Percentiles rank a stretch among this genome's conserved stretches.
Evolutionary conservation across 2,113 vertebrate genomes (phyloP).

Genomic region (Uria aalge): DNA sequence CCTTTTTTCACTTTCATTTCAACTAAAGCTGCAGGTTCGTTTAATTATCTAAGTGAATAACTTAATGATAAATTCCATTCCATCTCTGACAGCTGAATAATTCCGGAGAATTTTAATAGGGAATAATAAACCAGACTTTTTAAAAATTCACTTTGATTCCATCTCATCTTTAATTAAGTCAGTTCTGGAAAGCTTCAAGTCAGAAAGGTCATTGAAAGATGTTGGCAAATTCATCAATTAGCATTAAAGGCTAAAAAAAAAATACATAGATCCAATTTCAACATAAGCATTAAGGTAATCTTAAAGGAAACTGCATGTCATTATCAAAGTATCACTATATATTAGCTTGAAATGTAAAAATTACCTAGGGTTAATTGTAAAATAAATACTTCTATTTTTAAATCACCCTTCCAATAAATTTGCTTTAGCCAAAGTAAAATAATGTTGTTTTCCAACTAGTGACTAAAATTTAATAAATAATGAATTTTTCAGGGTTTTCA

Average conservation of each 20-base stretch:
- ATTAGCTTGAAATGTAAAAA: background rate
- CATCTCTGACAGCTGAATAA: constrained; percentile 1
- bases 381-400: background rate
- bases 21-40: background rate
- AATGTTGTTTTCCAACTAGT: background rate
- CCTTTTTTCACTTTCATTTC: background rate
- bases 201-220: constrained; percentile 18
- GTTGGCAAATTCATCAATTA: background rate
- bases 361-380: background rate
- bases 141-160: background rate
- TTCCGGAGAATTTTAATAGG: constrained; percentile 16
- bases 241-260: background rate
- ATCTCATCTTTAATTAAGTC: constrained; percentile 31
- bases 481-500: background rate
- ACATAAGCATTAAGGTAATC: background rate
- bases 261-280: background rate
- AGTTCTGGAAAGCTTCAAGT: background rate
- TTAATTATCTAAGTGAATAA: constrained; percentile 41
- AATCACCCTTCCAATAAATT: background rate
- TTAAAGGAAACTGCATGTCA: background rate
- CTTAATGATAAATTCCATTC: constrained; percentile 9
- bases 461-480: background rate
- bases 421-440: background rate
- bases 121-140: constrained; percentile 5
- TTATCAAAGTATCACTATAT: background rate